Base-by-base conservation (phyloP, 1,140 invertebrate genomes). In the Listronotus oregonensis region DNA sequence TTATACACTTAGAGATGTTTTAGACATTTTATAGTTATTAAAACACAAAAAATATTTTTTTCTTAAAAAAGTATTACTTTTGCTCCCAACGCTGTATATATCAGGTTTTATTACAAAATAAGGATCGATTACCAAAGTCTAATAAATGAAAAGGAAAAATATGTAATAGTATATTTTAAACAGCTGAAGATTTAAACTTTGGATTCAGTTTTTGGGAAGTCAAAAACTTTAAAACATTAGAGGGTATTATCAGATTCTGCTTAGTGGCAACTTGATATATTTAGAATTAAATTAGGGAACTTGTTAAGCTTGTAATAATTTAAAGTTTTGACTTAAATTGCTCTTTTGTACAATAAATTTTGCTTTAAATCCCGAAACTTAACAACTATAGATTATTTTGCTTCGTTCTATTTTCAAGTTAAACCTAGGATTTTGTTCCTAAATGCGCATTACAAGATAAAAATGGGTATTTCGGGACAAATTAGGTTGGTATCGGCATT, bases 261-360 rank as follows among this genome's bases (percentile, higher is more conserved):
- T 34, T 21, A 34, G 21, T 15, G 14, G n/a, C 11, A 14, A 31
- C 11, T 39, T 40, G 47, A 40, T 61, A 51, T 61, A 61, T 61
- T 61, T 61, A 39, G 49, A 61, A 51, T 61, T 27, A 61, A 61
- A 61, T 61, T 51, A 61, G 46, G 46, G 21, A 61, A 51, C 46
- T 61, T 51, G 58, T 61, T 61, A 61, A 61, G 58, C 58, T 61
- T 27, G 47, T 44, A 31, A 61, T 61, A 61, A 50, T 61, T 61
- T 61, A 39, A 51, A 50, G 34, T 61, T 61, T 42, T 61, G 58
- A 61, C 58, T 51, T 34, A 61, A 61, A 61, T 51, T 61, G 58
- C 37, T 17, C 14, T 12, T n/a, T 32, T n/a, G 31, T 51, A 51
- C 58, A 11, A 61, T 61, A 61, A 61, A 61, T 61, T 61, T 46